phyloP scores from a whole-genome alignment of 2,888 invertebrate genomes.

The Bellardia pandia region DNA sequence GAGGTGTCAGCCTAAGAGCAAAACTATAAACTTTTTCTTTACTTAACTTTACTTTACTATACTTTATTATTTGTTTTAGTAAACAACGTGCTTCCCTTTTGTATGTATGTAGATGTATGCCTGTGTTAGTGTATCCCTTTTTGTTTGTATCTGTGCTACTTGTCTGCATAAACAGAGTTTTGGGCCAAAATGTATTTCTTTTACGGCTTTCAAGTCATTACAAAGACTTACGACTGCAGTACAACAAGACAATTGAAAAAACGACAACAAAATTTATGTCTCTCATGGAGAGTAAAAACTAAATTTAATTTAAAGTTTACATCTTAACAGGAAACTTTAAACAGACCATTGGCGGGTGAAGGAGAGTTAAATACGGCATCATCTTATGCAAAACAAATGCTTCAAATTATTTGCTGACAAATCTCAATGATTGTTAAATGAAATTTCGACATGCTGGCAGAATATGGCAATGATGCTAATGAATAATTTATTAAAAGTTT shows the following conservation, averaged over 20 bases:
- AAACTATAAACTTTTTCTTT: neutral
- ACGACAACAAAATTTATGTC: slow-evolving; percentile 47
- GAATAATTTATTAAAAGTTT: slow-evolving; percentile 19
- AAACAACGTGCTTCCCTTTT: neutral
- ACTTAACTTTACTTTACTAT: neutral
- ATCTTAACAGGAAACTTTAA: slow-evolving; percentile 22
- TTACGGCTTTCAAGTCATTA: slow-evolving; percentile 47
- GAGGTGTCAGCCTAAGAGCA: neutral
- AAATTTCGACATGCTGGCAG: slow-evolving; percentile 4
- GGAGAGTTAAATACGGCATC: neutral
- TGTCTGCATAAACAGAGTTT: slow-evolving; percentile 31
- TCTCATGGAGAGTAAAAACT: slow-evolving; percentile 21
- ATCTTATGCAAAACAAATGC: slow-evolving; percentile 9
- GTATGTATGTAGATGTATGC: neutral
- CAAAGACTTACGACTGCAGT: slow-evolving; percentile 63
- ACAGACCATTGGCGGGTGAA: neutral
- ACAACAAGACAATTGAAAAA: slow-evolving; percentile 43
- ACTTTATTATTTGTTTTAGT: neutral
- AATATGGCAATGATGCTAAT: slow-evolving; percentile 2
- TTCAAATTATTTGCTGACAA: slow-evolving; percentile 19
- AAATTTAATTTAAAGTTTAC: slow-evolving; percentile 62
- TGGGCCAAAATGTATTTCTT: slow-evolving; percentile 55
- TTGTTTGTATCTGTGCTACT: neutral
- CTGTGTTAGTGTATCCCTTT: neutral
- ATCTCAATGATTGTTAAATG: slow-evolving; percentile 25